Evolutionary conservation across 2,888 invertebrate genomes (phyloP), one percentile per base, ranked within the genome.

Genomic region (Eupithecia centaureata): DNA sequence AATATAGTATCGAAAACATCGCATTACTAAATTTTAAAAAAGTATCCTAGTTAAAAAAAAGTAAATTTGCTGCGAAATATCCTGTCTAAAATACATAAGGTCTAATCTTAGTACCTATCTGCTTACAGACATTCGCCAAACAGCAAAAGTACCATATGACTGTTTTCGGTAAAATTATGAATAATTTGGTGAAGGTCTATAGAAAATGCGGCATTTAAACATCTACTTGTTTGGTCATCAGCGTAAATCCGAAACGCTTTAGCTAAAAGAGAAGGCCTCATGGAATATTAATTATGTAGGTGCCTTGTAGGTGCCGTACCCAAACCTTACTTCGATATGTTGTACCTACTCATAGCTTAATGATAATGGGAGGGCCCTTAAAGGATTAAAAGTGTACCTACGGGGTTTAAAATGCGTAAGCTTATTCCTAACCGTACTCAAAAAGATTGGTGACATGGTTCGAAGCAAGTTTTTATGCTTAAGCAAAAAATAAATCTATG

Each of bases 341-440:
- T 76, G 74, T 71, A 47, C 47, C 4, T 47, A 47, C 22, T 47
- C 47, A 47, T 22, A 73, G 76, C 76, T 76, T 79, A 77, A 81
- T 79, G 80, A 80, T 79, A 78, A 82, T 79, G 76, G 78, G 75
- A 60, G 73, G 74, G 76, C 76, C 79, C 77, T 75, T 77, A 72
- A 75, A 73, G 80, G 78, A 79, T 82, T 79, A 79, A 78, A 79
- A 78, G 72, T 76, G 75, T 78, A 75, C 42, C 42, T 42, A 42
- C 67, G 64, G 66, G 70, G 63, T 67, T 57, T 7, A 57, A 33
- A 18, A 32, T 57, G 18, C 15, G 71, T 65, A 67, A 75, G 72
- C 61, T 65, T 66, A 59, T 72, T 71, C 58, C 61, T 60, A 59
- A 65, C 68, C 65, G 3, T 28, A 25, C 65, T 57, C 32, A 57